Evolutionary conservation across 2,113 vertebrate genomes (phyloP).

Genomic region (Ochotona princeps): DNA sequence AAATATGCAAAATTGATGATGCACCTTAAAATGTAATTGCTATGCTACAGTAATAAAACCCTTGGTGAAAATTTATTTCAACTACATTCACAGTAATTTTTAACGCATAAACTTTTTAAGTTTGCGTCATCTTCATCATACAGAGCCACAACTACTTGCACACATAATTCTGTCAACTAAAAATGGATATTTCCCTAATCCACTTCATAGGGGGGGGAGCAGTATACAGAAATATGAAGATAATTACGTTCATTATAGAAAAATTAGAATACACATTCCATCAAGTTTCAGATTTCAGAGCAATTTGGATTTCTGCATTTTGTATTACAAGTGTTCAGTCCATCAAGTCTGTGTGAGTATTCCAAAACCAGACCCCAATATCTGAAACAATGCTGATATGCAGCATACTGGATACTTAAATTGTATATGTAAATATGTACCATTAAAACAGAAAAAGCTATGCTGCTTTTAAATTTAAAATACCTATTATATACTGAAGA

Average conservation of each 20-base stretch:
- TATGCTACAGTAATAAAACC: conserved; percentile 37
- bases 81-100: conserved; percentile 45
- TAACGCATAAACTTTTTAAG: conserved; percentile 53
- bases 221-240: neutral
- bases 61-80: conserved; percentile 23
- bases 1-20: conserved; percentile 56
- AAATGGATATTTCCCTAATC: conserved; percentile 55
- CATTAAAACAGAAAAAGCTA: neutral
- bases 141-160: conserved; percentile 14
- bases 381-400: neutral
- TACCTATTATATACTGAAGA: neutral
- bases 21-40: conserved; percentile 50
- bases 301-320: conserved; percentile 36
- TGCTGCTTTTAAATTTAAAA: conserved; percentile 42
- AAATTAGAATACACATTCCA: neutral
- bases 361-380: neutral
- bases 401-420: neutral
- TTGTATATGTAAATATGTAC: neutral
- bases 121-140: neutral
- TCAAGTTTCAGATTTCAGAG: neutral
- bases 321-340: neutral
- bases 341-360: neutral
- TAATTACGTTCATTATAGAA: neutral
- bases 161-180: conserved; percentile 1
- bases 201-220: conserved; percentile 1